Percentiles rank a stretch among this genome's conserved stretches.
phyloP scores from a whole-genome alignment of 2,888 invertebrate species.

The Argynnis bischoffii region DNA sequence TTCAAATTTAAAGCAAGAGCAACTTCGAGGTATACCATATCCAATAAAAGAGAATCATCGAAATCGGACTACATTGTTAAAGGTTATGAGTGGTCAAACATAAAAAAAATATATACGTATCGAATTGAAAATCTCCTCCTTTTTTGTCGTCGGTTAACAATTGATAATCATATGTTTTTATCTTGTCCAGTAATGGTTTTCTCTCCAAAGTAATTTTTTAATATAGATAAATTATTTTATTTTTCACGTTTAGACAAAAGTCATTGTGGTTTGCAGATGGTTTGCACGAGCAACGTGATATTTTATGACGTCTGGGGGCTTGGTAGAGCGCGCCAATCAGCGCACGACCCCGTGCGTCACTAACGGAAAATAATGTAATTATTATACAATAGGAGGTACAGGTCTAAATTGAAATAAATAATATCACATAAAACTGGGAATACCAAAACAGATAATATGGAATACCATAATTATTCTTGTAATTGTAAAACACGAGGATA shows the following conservation, averaged over 20 bases:
- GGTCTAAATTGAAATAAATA: slow-evolving; percentile 18
- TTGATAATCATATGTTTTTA: no score
- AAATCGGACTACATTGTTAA: no score
- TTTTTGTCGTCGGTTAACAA: no score
- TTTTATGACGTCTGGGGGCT: slow-evolving; percentile 66
- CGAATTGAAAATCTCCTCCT: no score
- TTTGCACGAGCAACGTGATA: slow-evolving; percentile 46
- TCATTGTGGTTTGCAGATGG: slow-evolving; percentile 39
- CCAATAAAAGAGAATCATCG: no score
- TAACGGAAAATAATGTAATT: slow-evolving; percentile 39
- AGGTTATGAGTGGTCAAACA: no score
- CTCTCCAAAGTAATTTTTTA: not conserved
- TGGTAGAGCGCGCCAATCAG: slow-evolving; percentile 57
- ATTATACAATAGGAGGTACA: slow-evolving; percentile 17
- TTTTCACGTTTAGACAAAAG: slow-evolving; percentile 48
- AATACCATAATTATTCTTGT: not conserved
- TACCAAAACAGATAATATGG: slow-evolving; percentile 15
- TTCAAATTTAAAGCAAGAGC: no score
- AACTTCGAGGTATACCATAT: no score
- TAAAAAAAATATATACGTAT: no score
- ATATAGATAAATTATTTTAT: not conserved
- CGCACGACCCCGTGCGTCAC: slow-evolving; percentile 50
- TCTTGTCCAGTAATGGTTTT: not conserved
- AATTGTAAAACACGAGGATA: no score
- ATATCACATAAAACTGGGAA: slow-evolving; percentile 20